Evolutionary conservation across 2,797 vertebrate genomes (phyloP).

Genomic region (Lophotriccus pileatus): DNA sequence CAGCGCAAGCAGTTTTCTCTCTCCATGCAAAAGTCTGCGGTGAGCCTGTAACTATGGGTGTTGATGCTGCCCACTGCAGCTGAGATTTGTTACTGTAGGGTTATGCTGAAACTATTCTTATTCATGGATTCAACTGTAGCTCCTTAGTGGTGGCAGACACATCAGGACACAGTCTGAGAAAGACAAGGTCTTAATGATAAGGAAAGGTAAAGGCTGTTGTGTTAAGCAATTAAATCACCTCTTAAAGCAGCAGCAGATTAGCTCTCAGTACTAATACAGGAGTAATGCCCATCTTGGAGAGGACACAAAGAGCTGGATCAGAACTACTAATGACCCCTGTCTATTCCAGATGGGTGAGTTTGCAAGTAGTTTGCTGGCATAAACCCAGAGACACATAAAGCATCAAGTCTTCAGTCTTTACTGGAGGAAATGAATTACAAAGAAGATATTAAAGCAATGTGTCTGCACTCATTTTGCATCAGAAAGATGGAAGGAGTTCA

Average conservation of each 20-base stretch:
- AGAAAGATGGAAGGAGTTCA: constrained; percentile 53
- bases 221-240: background rate
- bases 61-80: background rate
- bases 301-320: constrained; percentile 4
- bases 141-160: background rate
- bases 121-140: accelerated
- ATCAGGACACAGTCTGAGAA: background rate
- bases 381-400: constrained; percentile 38
- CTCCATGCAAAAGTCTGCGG: background rate
- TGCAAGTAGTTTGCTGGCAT: constrained; percentile 35
- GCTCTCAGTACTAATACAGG: background rate
- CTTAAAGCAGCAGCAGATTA: background rate
- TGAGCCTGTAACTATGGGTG: background rate
- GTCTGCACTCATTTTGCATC: constrained; percentile 65
- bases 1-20: background rate
- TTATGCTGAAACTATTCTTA: background rate
- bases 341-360: constrained; percentile 37
- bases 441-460: constrained; percentile 63
- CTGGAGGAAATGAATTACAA: constrained; percentile 59
- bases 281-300: background rate
- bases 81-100: background rate
- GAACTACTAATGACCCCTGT: constrained; percentile 1
- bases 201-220: background rate
- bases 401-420: constrained; percentile 31
- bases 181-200: background rate